Conservation (phyloP, 2,797 vertebrate species). For the Chloroceryle amazona region DNA sequence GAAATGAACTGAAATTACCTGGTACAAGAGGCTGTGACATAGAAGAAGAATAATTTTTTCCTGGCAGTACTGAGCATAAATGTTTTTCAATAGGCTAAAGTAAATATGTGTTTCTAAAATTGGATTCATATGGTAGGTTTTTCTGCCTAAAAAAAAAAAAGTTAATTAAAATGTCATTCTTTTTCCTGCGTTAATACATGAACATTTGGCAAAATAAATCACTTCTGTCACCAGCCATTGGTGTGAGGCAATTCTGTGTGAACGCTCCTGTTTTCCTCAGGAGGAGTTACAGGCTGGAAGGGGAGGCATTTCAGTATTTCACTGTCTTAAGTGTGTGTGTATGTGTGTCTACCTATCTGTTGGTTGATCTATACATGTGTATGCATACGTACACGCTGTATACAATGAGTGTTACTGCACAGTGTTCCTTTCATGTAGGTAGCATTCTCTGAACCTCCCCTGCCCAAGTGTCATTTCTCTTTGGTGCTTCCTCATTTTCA, state of each 20-base stretch:
- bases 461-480: not conserved
- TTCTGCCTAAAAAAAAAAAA: not conserved
- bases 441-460: not conserved
- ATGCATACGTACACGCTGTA: not conserved
- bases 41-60: not conserved
- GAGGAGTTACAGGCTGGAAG: not conserved
- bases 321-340: not conserved
- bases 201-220: not conserved
- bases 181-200: not conserved
- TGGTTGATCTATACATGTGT: not conserved
- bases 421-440: not conserved
- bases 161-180: constrained; percentile 27
- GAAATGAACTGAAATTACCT: not conserved
- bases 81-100: not conserved
- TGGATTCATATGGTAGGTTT: not conserved
- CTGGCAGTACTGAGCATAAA: not conserved
- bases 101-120: not conserved
- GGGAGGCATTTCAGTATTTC: not conserved
- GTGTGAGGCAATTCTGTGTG: not conserved
- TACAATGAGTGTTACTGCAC: not conserved
- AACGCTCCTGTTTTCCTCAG: not conserved
- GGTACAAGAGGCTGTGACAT: not conserved
- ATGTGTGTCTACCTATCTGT: not conserved
- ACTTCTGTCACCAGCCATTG: not conserved
- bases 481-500: not conserved